Percentiles rank a stretch among this genome's conserved stretches.
Evolutionary conservation across 2,113 vertebrate species (phyloP).

Genomic region (Sceloporus undulatus): DNA sequence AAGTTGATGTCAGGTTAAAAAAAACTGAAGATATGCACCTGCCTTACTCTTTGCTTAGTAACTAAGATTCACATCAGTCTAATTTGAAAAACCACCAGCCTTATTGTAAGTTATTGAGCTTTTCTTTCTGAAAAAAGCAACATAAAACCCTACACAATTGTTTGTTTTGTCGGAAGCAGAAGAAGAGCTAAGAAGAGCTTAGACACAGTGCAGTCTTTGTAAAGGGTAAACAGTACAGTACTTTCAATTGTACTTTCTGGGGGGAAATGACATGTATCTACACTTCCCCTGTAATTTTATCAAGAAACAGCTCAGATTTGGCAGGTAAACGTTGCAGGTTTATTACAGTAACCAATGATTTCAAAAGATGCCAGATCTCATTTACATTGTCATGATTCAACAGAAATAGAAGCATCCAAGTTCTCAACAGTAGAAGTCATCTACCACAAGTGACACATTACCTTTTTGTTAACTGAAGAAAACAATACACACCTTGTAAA

Average conservation of each 20-base stretch:
- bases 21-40: not conserved
- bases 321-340: constrained; percentile 46
- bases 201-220: constrained; percentile 20
- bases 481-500: not conserved
- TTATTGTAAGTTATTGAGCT: not conserved
- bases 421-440: constrained; percentile 15
- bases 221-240: not conserved
- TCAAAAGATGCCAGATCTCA: constrained; percentile 3
- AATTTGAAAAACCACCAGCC: constrained; percentile 6
- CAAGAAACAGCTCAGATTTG: constrained; percentile 37
- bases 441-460: not conserved
- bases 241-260: constrained; percentile 22
- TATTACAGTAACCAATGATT: constrained; percentile 40
- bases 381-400: constrained; percentile 17
- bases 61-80: not conserved
- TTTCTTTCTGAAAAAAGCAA: constrained; percentile 12
- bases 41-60: not conserved
- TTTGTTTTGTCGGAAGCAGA: constrained; percentile 22
- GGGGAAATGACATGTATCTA: constrained; percentile 23
- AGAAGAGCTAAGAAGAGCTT: constrained; percentile 27
- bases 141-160: constrained; percentile 20
- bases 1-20: not conserved
- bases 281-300: constrained; percentile 34
- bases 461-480: not conserved
- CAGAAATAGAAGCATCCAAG: not conserved